These are phyloP conservation scores for Aptenodytes patagonicus DNA, from an alignment of 2,113 vertebrate species.

Conservation along the genomic window DNA sequence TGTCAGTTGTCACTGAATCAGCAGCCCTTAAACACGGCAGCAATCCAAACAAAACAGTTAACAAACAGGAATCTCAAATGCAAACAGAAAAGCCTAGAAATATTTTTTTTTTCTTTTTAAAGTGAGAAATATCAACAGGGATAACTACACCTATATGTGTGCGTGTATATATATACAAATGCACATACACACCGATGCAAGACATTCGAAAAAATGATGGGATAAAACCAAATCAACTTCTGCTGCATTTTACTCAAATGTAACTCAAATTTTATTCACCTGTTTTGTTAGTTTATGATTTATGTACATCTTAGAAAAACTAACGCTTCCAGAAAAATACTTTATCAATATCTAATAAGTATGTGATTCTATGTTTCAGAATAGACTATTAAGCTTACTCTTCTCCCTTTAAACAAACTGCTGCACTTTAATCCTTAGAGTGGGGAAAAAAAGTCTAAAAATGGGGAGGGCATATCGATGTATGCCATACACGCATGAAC, in stretches of 20 bases:
- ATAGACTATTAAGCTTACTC: background rate
- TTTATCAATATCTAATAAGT: background rate
- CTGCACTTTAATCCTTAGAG: background rate
- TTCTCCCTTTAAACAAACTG: background rate
- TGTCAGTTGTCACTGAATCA: background rate
- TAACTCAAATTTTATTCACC: background rate
- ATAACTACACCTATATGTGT: background rate
- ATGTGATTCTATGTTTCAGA: background rate
- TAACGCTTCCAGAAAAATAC: background rate
- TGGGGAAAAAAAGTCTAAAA: background rate
- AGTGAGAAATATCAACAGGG: background rate
- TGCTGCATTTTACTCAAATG: fast-evolving
- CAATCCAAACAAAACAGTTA: background rate
- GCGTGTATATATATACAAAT: fast-evolving
- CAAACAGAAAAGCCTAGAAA: background rate
- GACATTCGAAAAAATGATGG: background rate
- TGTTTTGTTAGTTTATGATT: background rate
- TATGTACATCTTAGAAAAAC: background rate
- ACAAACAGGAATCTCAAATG: background rate
- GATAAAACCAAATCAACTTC: background rate
- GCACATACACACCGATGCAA: background rate
- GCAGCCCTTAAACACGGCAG: background rate
- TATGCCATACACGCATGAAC: background rate
- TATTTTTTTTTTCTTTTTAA: background rate
- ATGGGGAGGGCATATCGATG: fast-evolving